phyloP scores from a whole-genome alignment of 2,797 vertebrate genomes.

The Delichon dasypus region DNA sequence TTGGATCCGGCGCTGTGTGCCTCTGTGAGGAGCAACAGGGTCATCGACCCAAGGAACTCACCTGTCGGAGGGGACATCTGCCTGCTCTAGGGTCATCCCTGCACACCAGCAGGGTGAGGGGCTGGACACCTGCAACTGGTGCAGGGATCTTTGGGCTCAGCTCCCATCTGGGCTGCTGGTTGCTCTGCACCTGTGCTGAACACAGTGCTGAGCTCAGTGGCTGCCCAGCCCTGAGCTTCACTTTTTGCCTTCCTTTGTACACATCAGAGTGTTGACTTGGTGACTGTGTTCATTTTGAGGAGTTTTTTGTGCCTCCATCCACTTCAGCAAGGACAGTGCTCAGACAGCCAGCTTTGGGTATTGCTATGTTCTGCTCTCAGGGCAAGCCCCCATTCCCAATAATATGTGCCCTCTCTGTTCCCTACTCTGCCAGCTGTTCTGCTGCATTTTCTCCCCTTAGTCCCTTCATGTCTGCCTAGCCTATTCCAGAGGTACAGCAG shows the following conservation, averaged over 20 bases:
- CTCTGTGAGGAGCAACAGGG: background rate
- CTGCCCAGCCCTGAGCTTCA: background rate
- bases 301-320: background rate
- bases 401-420: rapidly evolving
- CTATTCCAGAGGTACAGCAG: background rate
- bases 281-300: background rate
- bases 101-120: background rate
- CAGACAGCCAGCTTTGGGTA: background rate
- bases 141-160: background rate
- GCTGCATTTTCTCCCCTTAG: background rate
- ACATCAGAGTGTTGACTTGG: background rate
- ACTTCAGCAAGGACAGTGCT: background rate
- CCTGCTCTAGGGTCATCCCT: background rate
- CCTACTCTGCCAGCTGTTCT: background rate
- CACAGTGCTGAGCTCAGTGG: background rate
- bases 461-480: background rate
- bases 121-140: background rate
- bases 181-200: background rate
- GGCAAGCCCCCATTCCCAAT: background rate
- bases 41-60: background rate
- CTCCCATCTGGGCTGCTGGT: rapidly evolving
- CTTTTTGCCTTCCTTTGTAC: background rate
- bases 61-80: background rate
- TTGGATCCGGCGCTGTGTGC: background rate
- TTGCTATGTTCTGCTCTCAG: background rate